These are phyloP conservation scores for Pelmatolapia mariae DNA, from an alignment of 2,113 vertebrate species.

Conservation along the genomic window DNA sequence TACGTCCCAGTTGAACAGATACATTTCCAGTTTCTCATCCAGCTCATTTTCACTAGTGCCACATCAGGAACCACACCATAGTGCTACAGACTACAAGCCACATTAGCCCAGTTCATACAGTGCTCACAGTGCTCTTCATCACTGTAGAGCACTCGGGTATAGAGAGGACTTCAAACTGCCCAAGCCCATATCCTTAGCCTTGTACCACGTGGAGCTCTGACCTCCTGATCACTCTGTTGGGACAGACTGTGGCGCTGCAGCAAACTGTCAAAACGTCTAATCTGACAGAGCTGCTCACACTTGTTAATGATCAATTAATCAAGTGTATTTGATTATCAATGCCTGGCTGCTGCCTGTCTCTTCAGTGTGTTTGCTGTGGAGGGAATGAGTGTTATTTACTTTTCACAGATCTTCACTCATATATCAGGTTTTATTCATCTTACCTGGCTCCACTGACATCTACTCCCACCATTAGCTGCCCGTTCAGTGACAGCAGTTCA, in stretches of 20 bases:
- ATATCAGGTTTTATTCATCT: background rate
- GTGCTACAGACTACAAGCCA: too few species aligned
- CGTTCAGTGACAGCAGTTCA: constrained; percentile 90
- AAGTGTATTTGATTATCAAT: background rate
- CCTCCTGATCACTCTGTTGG: background rate
- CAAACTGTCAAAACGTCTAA: background rate
- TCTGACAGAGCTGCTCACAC: background rate
- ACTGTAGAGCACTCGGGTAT: background rate
- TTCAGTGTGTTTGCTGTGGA: background rate
- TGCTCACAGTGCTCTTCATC: background rate
- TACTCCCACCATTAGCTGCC: constrained; percentile 94
- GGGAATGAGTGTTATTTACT: background rate
- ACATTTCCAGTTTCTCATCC: too few species aligned
- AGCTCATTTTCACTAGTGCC: too few species aligned
- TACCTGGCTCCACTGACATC: constrained; percentile 93
- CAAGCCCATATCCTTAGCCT: background rate
- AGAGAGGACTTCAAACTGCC: background rate
- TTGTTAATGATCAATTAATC: background rate
- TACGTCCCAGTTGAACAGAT: too few species aligned
- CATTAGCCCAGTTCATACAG: too few species aligned
- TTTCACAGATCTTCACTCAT: background rate
- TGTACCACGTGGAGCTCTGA: background rate
- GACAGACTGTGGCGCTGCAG: background rate
- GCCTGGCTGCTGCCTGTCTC: background rate
- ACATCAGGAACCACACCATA: too few species aligned